Base-by-base conservation (phyloP, 2,113 vertebrate genomes). In the Caranx ignobilis region DNA sequence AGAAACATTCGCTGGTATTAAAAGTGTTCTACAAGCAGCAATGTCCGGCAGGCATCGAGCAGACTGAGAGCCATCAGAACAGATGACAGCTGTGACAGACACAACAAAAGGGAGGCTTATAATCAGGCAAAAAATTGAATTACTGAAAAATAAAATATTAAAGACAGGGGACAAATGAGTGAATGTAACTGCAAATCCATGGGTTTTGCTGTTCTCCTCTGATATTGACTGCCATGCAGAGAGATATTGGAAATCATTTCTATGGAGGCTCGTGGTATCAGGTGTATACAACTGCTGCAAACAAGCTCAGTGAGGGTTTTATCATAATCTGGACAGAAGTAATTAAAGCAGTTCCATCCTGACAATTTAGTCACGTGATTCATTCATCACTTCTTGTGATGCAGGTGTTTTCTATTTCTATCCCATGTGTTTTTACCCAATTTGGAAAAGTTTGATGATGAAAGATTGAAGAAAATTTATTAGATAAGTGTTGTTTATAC, bases 241-340 rank as follows among this genome's bases (percentile, higher is more conserved):
- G 55, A 56, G 57, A 48, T 74, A 89, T 80, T 71, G 72, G 73
- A 83, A 85, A 83, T 87, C 69, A 64, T 65, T 87, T 39, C n/a
- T 15, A 62, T n/a, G 16, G 67, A 54, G 35, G 64, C 69, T 55
- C 67, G 62, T 47, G 43, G 61, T 64, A 68, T 82, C 82, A 74
- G 72, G 61, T 84, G 71, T 76, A 62, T 54, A 79, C 67, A 66
- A 62, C 68, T 48, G 65, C 54, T 66, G 68, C 64, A 80, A 81
- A 82, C 66, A 75, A 68, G 79, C 73, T 75, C 64, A 21, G 52
- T 34, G 60, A 82, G 11, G 47, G 55, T 35, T 47, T 35, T 19
- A 32, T 75, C 19, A 21, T n/a, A 43, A 75, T 75, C 73, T 32
- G 18, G 61, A 72, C 19, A 48, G 2, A 71, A 18, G 39, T 56